Evolutionary conservation across 2,888 invertebrate species (phyloP).

Genomic region (Cerastis rubricosa): DNA sequence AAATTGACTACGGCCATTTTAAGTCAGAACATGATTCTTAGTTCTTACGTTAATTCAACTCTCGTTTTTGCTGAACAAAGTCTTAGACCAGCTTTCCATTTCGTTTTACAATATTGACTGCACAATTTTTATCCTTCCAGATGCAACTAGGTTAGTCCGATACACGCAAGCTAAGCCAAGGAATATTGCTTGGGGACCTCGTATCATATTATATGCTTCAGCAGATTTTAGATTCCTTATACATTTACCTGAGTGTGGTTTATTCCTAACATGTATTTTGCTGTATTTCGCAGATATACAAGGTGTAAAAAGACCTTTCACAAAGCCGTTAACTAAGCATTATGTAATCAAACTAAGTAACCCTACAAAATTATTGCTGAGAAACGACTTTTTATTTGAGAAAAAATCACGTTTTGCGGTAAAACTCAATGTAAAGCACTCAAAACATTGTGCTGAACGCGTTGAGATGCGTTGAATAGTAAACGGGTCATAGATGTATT

Average conservation of each 20-base stretch:
- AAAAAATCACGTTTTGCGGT: no score
- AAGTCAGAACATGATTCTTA: neutral
- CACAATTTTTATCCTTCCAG: constrained; percentile 23
- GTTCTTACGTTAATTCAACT: neutral
- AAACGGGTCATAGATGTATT: no score
- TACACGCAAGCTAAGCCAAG: constrained; percentile 18
- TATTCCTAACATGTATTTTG: neutral
- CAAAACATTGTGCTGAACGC: no score
- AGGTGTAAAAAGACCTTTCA: no score
- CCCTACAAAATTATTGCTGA: no score
- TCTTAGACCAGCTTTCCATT: constrained; percentile 16
- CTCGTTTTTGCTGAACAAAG: neutral
- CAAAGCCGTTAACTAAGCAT: no score
- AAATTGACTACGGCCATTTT: neutral
- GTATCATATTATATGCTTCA: constrained; percentile 2
- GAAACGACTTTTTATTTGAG: no score
- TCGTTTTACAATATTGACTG: constrained; percentile 9
- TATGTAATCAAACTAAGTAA: no score
- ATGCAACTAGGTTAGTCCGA: constrained; percentile 23
- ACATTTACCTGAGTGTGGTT: neutral
- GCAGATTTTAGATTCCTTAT: neutral
- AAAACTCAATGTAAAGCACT: no score
- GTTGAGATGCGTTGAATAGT: no score
- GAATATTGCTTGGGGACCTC: constrained; percentile 19
- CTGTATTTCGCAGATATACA: neutral